phyloP scores from a whole-genome alignment of 2,113 vertebrate genomes.

The Cricetomys ansorgei region DNA sequence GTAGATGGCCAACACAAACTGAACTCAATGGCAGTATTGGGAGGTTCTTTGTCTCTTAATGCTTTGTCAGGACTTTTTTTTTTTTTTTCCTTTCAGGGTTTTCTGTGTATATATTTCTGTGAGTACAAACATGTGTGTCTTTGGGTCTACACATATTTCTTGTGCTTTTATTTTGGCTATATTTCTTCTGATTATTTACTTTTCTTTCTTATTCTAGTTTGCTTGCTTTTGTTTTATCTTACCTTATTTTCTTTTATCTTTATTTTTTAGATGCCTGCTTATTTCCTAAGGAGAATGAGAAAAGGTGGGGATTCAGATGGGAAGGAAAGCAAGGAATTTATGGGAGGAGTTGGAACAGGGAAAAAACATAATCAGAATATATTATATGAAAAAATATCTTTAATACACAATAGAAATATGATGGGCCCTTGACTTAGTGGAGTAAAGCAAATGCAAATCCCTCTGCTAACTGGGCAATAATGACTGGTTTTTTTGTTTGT shows the following conservation, averaged over 20 bases:
- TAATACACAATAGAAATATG: not conserved
- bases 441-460: not conserved
- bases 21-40: not conserved
- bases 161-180: not conserved
- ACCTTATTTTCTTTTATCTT: not conserved
- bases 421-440: not conserved
- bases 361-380: not conserved
- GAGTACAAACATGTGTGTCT: not conserved
- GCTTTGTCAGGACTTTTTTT: too few relatives aligned
- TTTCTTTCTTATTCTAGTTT: not conserved
- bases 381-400: not conserved
- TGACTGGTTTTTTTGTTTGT: too few relatives aligned
- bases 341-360: not conserved
- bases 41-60: too few relatives aligned
- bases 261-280: not conserved
- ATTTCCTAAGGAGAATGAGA: not conserved
- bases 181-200: not conserved
- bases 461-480: not conserved
- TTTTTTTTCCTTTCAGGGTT: too few relatives aligned
- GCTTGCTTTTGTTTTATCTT: not conserved
- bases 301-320: not conserved
- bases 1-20: not conserved
- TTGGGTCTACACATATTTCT: not conserved
- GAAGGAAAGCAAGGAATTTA: not conserved
- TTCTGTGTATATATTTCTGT: too few relatives aligned